These are phyloP conservation scores for Chrysodeixis includens DNA, from an alignment of 2,888 invertebrate genomes.

Conservation along the genomic window DNA sequence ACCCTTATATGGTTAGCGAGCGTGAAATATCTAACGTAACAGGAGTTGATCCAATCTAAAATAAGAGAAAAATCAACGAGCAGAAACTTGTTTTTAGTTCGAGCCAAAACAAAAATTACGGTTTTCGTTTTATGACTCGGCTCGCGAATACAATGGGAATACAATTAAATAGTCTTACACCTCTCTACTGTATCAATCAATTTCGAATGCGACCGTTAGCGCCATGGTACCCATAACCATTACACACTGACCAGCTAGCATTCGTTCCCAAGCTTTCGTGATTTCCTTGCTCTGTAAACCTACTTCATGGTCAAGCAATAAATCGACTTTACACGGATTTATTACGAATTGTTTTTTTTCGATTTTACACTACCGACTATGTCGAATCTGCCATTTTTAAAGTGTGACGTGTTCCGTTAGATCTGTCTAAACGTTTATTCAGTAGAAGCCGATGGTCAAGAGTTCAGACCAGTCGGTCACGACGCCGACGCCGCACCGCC, in stretches of 20 bases:
- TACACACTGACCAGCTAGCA: conserved; percentile 24
- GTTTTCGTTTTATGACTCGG: conserved; percentile 58
- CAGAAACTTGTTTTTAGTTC: not conserved
- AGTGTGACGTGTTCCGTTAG: conserved; percentile 68
- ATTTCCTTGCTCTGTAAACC: conserved; percentile 50
- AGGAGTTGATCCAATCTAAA: conserved; percentile 2
- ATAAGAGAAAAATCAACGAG: not conserved
- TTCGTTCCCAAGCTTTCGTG: conserved; percentile 53
- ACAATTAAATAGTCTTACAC: conserved; percentile 50
- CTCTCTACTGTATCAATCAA: conserved; percentile 32
- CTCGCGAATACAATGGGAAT: conserved; percentile 51
- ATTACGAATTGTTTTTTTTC: conserved; percentile 55
- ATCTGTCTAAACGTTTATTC: conserved; percentile 51
- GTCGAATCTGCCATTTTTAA: conserved; percentile 54
- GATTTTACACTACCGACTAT: conserved; percentile 54
- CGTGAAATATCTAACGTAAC: not conserved
- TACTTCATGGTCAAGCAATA: conserved; percentile 42
- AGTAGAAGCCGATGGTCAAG: conserved; percentile 56
- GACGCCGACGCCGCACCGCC: conserved; percentile 59
- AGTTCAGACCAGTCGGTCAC: conserved; percentile 73
- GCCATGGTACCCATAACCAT: conserved; percentile 40
- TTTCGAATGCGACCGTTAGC: conserved; percentile 44
- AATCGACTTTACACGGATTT: conserved; percentile 43
- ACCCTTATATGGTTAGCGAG: not conserved
- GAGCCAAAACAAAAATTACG: not conserved